Conservation (phyloP, 2,113 vertebrate genomes). For the Trinectes maculatus region DNA sequence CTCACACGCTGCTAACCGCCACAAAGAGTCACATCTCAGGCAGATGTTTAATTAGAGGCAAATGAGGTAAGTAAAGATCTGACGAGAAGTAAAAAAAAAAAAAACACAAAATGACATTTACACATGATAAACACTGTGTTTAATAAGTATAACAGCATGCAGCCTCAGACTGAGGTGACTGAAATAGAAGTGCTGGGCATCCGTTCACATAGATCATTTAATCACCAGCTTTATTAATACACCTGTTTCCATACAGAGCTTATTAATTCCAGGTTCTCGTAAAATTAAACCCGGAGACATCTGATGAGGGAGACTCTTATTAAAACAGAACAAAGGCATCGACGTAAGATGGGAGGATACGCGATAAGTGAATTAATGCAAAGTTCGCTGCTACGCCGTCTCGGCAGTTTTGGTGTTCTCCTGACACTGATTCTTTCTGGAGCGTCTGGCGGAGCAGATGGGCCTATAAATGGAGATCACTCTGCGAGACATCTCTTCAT, state of each 20-base stretch:
- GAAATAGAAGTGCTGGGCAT: constrained; percentile 34
- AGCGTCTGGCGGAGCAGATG: constrained; percentile 74
- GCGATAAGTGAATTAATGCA: constrained; percentile 59
- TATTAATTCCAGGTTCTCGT: constrained; percentile 55
- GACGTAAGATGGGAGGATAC: constrained; percentile 27
- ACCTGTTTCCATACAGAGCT: constrained; percentile 61
- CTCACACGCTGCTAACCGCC: constrained; percentile 42
- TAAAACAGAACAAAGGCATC: constrained; percentile 53
- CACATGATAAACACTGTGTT: constrained; percentile 69
- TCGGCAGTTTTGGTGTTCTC: constrained; percentile 48
- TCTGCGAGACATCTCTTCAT: constrained; percentile 74
- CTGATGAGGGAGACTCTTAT: constrained; percentile 53
- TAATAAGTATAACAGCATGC: constrained; percentile 61
- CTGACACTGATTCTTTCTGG: constrained; percentile 68
- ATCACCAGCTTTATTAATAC: constrained; percentile 70
- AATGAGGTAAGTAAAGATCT: constrained; percentile 71
- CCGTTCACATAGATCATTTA: constrained; percentile 52
- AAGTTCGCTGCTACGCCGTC: constrained; percentile 50
- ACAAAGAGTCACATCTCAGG: constrained; percentile 67
- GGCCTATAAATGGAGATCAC: constrained; percentile 77
- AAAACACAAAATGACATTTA: constrained; percentile 75
- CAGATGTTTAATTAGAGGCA: constrained; percentile 78
- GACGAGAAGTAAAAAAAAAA: constrained; percentile 64
- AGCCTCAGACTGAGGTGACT: constrained; percentile 2
- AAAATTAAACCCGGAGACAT: constrained; percentile 49